Conservation (phyloP, 2,113 vertebrate species). For the Nannobrachium achirus region DNA sequence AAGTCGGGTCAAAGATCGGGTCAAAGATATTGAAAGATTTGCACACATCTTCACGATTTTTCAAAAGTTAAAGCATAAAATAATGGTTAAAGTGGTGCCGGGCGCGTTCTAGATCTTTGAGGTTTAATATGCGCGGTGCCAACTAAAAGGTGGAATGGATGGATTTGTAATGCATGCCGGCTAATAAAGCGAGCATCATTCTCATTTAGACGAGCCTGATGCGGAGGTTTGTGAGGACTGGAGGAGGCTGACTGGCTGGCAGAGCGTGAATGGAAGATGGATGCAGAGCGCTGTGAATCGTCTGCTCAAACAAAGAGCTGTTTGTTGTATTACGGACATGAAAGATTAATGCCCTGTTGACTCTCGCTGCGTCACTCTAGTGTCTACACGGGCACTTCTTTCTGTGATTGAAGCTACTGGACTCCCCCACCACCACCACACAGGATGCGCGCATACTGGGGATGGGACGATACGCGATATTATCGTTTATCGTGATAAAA, state of each 20-base stretch:
- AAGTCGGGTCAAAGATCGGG: no score
- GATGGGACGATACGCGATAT: no score
- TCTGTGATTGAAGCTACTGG: slow-evolving; percentile 26
- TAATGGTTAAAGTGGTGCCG: no score
- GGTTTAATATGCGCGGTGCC: slow-evolving; percentile 18
- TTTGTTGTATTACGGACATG: slow-evolving; percentile 41
- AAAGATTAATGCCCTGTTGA: slow-evolving; percentile 51
- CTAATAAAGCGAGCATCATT: slow-evolving; percentile 41
- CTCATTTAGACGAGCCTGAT: slow-evolving; percentile 4
- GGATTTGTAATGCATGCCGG: slow-evolving; percentile 48
- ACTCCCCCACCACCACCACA: background rate
- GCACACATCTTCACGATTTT: no score
- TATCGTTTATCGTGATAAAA: no score
- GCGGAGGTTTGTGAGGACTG: background rate
- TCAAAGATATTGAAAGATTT: no score
- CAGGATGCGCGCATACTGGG: background rate
- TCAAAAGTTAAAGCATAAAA: no score
- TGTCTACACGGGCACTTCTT: slow-evolving; percentile 30
- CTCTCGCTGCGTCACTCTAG: slow-evolving; percentile 14
- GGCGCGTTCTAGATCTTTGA: no score
- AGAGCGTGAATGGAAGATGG: slow-evolving; percentile 19
- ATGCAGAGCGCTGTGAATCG: slow-evolving; percentile 32
- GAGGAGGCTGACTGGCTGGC: background rate
- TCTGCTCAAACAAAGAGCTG: slow-evolving; percentile 42
- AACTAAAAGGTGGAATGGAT: slow-evolving; percentile 53